A percentile compares a stretch with the other conserved stretches of the same genome.
Evolutionary conservation across 2,888 invertebrate genomes (phyloP).

Genomic region (Ctenicera cuprea): DNA sequence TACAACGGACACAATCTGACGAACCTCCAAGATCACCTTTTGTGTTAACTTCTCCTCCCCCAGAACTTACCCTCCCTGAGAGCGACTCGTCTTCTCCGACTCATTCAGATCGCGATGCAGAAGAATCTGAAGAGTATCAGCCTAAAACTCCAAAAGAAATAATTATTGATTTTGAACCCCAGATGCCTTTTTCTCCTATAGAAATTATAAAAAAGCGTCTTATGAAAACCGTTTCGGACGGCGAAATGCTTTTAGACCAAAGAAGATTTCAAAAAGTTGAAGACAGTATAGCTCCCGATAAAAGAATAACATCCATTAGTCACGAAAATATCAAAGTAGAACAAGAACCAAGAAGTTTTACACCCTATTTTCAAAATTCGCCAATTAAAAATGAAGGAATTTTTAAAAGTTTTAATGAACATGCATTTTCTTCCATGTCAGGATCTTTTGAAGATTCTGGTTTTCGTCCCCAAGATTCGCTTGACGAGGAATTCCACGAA

Average conservation of each 20-base stretch:
- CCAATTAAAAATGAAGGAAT: conserved; percentile 78
- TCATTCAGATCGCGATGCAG: conserved; percentile 66
- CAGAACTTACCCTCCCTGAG: conserved; percentile 67
- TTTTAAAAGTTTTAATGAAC: conserved; percentile 70
- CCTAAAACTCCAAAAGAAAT: conserved; percentile 86
- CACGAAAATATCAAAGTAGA: conserved; percentile 76
- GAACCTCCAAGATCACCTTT: conserved; percentile 88
- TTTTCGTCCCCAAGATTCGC: conserved; percentile 69
- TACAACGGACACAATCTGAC: conserved; percentile 90
- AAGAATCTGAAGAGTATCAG: conserved; percentile 71
- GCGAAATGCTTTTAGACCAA: conserved; percentile 82
- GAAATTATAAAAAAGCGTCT: conserved; percentile 74
- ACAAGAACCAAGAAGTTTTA: conserved; percentile 62
- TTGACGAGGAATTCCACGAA: conserved; percentile 87
- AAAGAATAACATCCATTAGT: conserved; percentile 76
- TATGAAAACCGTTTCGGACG: conserved; percentile 88
- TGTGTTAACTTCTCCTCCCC: conserved; percentile 76
- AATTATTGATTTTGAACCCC: conserved; percentile 91
- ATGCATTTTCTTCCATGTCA: conserved; percentile 67
- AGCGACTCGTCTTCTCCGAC: conserved; percentile 69
- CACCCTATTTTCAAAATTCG: conserved; percentile 74
- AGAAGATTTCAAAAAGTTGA: conserved; percentile 73
- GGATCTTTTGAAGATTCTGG: conserved; percentile 64
- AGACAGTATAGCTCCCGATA: conserved; percentile 72
- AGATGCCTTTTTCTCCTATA: conserved; percentile 75